phyloP scores from a whole-genome alignment of 37 sponge, comb jelly and placozoan species.

The Haliclona indistincta region DNA sequence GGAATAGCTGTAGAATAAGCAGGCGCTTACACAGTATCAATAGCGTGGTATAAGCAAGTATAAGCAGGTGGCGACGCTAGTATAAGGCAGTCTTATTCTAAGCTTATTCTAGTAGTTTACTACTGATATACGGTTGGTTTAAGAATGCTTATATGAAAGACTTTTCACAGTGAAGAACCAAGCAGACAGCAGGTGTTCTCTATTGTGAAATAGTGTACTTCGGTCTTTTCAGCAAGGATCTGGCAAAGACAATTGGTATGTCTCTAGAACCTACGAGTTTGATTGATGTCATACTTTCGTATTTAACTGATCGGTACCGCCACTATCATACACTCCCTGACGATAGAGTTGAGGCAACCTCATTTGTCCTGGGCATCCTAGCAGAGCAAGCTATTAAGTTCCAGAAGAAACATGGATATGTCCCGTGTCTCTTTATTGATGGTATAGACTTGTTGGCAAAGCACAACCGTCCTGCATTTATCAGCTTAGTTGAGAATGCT shows the following conservation, averaged over 20 bases:
- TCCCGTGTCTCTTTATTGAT: conserved; percentile 9
- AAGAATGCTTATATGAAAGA: too few relatives aligned
- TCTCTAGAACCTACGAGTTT: background rate
- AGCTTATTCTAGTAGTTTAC: too few relatives aligned
- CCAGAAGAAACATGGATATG: background rate
- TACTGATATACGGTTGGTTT: too few relatives aligned
- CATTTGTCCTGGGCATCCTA: background rate
- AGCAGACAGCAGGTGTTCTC: background rate
- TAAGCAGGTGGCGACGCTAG: too few relatives aligned
- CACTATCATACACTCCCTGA: background rate
- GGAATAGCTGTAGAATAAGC: too few relatives aligned
- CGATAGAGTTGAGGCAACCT: background rate
- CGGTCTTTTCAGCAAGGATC: background rate
- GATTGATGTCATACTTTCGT: background rate
- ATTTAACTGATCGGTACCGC: background rate
- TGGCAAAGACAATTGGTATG: background rate
- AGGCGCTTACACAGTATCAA: too few relatives aligned
- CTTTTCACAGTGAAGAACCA: too few relatives aligned
- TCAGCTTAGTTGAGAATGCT: background rate
- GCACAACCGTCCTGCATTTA: background rate
- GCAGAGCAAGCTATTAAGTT: background rate
- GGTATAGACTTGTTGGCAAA: background rate
- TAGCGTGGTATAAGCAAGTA: too few relatives aligned
- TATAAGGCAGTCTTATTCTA: too few relatives aligned
- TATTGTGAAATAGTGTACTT: background rate